Percentiles rank a stretch among this genome's conserved stretches.
phyloP scores from a whole-genome alignment of 2,888 invertebrate genomes.

The Scaptomyza cyrtandrae region DNA sequence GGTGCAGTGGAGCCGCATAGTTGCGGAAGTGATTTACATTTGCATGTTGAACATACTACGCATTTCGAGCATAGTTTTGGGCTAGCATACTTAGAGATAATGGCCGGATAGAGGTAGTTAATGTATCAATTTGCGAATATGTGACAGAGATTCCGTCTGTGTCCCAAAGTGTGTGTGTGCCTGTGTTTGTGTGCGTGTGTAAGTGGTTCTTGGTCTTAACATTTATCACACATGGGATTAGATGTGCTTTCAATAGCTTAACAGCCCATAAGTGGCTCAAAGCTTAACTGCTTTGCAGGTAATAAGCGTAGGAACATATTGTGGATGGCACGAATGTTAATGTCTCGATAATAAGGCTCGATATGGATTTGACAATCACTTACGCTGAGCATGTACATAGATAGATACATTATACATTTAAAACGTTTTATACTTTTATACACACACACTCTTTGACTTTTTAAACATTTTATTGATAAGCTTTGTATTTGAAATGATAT shows the following conservation, averaged over 20 bases:
- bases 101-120: conserved; percentile 80
- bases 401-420: too few relatives aligned
- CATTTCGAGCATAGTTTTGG: conserved; percentile 75
- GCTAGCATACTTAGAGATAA: conserved; percentile 65
- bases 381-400: neutral
- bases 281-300: conserved; percentile 5
- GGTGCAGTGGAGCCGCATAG: conserved; percentile 52
- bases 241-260: conserved; percentile 36
- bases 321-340: neutral
- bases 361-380: neutral
- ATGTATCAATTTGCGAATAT: conserved; percentile 66
- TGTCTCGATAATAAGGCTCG: too few relatives aligned
- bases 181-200: conserved; percentile 14
- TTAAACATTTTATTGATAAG: neutral
- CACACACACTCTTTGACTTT: neutral
- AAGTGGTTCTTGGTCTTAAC: conserved; percentile 29
- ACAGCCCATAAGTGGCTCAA: conserved; percentile 29
- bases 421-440: too few relatives aligned
- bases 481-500: neutral
- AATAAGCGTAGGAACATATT: neutral
- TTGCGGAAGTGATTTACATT: conserved; percentile 77
- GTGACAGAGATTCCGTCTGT: neutral
- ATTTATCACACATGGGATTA: conserved; percentile 51
- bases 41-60: conserved; percentile 71
- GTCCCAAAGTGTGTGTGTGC: neutral